Evolutionary conservation across 1,140 invertebrate species (phyloP), one percentile per base, ranked within the genome.

Genomic region (Plectus sambesii): DNA sequence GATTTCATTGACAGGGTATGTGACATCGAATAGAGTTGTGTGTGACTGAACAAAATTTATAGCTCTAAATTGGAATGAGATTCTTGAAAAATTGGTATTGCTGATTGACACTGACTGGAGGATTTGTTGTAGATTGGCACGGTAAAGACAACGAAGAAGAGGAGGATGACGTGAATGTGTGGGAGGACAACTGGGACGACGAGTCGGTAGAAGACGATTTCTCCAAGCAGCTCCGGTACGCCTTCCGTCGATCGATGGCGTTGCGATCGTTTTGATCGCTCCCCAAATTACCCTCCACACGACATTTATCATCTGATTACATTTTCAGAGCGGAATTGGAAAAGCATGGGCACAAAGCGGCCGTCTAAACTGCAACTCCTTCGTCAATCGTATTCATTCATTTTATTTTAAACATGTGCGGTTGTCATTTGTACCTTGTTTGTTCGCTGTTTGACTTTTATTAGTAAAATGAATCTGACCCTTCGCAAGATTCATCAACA

Each of bases 101-200:
- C 40, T 30, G 23, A 49, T 2, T 39, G 42, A 44, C 5, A 35
- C 20, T 58, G n/a, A n/a, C n/a, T n/a, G n/a, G n/a, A n/a, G n/a
- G n/a, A n/a, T 48, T 44, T 49, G 57, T 71, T 72, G 30, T 69
- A 88, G 86, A 88, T 72, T 90, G 86, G 82, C 82, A 82, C 3
- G 82, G 79, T 17, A 86, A 85, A 56, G 47, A 25, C 3, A 42
- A 52, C 15, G 82, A 88, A 51, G 87, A 90, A 69, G 86, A 89
- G 65, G 82, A 87, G 49, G 83, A 86, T 60, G 87, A 92, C 70
- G 80, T 90, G 0, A 94, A 89, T 61, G 89, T 97, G 0, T 97
- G 92, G 92, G 90, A 97, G 73, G 92, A 97, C 67, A 96, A 97
- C 66, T 97, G 92, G 92, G 92, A 97, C 74, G 92, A 97, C 74